These are phyloP conservation scores for Cardiocondyla obscurior DNA, from an alignment of 1,140 invertebrate genomes.

Conservation along the genomic window DNA sequence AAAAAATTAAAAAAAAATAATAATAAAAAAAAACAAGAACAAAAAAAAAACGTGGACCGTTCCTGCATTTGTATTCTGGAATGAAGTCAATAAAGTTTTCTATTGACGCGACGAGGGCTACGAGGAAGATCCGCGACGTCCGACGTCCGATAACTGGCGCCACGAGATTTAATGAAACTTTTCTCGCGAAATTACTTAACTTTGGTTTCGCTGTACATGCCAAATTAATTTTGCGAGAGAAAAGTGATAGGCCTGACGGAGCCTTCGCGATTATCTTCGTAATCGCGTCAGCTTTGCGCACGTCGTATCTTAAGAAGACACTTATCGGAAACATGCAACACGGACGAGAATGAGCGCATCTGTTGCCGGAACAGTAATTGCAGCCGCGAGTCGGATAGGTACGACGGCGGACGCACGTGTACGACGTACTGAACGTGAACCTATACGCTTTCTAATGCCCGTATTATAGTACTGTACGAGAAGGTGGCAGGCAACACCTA, in stretches of 20 bases:
- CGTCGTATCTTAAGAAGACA: constrained; percentile 17
- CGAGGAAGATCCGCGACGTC: background rate
- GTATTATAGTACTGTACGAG: background rate
- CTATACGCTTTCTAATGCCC: background rate
- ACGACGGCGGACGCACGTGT: constrained; percentile 50
- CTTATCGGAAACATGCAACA: constrained; percentile 48
- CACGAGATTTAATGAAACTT: background rate
- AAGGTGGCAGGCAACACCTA: background rate
- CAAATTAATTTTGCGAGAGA: background rate
- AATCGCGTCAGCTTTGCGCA: constrained; percentile 20
- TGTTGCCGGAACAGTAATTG: constrained; percentile 66
- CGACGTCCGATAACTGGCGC: background rate
- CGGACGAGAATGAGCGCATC: constrained; percentile 58
- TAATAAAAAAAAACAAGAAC: too few relatives aligned
- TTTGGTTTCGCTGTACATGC: background rate
- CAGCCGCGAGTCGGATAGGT: constrained; percentile 27
- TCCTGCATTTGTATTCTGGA: background rate
- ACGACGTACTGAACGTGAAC: constrained; percentile 32
- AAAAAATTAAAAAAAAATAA: too few relatives aligned
- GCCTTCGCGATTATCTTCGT: background rate
- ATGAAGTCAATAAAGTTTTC: background rate
- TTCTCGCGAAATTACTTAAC: background rate
- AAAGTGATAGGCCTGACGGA: background rate
- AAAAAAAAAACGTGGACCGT: background rate
- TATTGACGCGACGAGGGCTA: background rate